Base-by-base conservation (phyloP, 2,113 vertebrate genomes). In the Oryzias woworae region DNA sequence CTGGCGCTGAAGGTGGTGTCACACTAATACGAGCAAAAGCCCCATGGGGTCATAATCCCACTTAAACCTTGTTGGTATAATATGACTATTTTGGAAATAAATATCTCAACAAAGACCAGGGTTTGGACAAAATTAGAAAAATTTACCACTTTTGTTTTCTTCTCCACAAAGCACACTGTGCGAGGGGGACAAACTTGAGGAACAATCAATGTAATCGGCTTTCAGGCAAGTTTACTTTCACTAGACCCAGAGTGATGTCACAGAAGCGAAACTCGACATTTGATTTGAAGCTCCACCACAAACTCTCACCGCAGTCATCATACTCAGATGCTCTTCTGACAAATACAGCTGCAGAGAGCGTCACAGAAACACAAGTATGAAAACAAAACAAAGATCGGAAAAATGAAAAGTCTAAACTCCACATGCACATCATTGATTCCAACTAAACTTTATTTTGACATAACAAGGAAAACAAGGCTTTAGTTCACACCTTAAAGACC, bases 281-380 rank as follows among this genome's bases (percentile, higher is more conserved):
- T 67, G 75, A 62, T 60, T 58, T 64, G 23, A 18, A 46, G 14
- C 41, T 3, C 12, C 17, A 70, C 71, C 75, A 58, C 73, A 80
- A 57, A 63, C 50, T 46, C 57, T 71, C n/a, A 52, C 47, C 31
- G 1, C 20, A 14, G 52, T 15, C 48, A 54, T 15, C 42, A 59
- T 49, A 71, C 31, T 50, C 36, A 12, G 36, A 36, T 36, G 12
- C 8, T 10, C 36, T 36, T 36, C 58, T 43, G 46, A 14, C 8
- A 7, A 62, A 69, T 7, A n/a, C 43, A 54, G n/a, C 53, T 54
- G 4, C 54, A 20, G 12, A 13, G 18, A 14, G 13, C 7, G 8
- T 66, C 73, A 68, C 3, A 4, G 22, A 1, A 16, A 45, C 15
- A 6, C 1, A 47, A 12, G 8, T 10, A 36, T 12, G 36, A 10